Percentiles rank a stretch among this genome's conserved stretches.
Conservation (phyloP, 1,140 invertebrate species). For the Maconellicoccus hirsutus region DNA sequence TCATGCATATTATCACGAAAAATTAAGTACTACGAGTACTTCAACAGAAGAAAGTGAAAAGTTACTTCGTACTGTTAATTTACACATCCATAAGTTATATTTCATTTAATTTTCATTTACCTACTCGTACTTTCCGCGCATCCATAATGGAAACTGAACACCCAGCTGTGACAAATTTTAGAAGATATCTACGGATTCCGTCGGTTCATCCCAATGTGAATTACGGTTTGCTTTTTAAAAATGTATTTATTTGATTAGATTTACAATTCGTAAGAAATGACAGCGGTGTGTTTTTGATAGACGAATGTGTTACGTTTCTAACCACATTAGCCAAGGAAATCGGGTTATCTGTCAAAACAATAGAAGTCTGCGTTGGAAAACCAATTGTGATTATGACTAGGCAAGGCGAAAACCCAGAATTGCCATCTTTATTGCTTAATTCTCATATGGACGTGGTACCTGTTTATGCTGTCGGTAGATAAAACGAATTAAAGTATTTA, state of each 20-base stretch:
- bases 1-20: too few relatives aligned
- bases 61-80: too few relatives aligned
- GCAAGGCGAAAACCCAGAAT: slow-evolving; percentile 53
- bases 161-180: slow-evolving; percentile 56
- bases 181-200: slow-evolving; percentile 65
- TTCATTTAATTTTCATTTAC: too few relatives aligned
- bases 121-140: too few relatives aligned
- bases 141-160: too few relatives aligned
- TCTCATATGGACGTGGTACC: slow-evolving; percentile 94
- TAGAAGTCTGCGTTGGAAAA: slow-evolving; percentile 46
- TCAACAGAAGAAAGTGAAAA: too few relatives aligned
- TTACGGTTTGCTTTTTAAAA: slow-evolving; percentile 59
- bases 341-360: slow-evolving; percentile 47
- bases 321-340: slow-evolving; percentile 52
- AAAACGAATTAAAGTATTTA: too few relatives aligned
- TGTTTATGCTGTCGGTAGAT: slow-evolving; percentile 56
- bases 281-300: too few relatives aligned
- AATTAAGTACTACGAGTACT: too few relatives aligned
- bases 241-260: neutral
- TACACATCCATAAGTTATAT: too few relatives aligned
- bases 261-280: slow-evolving; percentile 30
- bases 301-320: slow-evolving; percentile 58
- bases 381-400: slow-evolving; percentile 74
- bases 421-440: slow-evolving; percentile 69
- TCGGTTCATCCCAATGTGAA: slow-evolving; percentile 69